Evolutionary conservation across 2,797 vertebrate genomes (phyloP).

Genomic region (Enteromius trimaculatus): DNA sequence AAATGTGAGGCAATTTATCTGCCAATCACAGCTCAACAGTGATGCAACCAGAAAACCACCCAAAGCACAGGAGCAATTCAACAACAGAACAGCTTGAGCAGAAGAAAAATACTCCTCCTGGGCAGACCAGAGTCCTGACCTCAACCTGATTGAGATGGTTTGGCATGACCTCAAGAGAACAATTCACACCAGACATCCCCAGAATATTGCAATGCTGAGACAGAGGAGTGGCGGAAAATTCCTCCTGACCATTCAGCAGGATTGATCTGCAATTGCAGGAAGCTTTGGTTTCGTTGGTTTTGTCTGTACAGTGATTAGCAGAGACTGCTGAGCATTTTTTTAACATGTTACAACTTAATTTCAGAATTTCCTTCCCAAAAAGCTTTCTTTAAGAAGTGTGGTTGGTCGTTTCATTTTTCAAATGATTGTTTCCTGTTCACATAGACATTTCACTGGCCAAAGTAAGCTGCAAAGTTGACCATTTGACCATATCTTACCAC

Average conservation of each 20-base stretch:
- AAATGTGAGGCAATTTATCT: not conserved
- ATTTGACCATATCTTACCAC: not conserved
- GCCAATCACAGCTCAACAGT: not conserved
- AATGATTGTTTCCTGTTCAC: not conserved
- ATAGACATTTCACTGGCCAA: not conserved
- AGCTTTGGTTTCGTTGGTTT: constrained; percentile 10
- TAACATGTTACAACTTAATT: not conserved
- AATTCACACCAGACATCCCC: constrained; percentile 19
- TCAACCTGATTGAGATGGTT: constrained; percentile 31
- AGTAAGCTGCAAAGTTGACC: not conserved
- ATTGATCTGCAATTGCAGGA: constrained; percentile 16
- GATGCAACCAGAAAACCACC: constrained; percentile 8
- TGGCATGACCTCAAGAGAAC: constrained; percentile 20
- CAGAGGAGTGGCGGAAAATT: constrained; percentile 25
- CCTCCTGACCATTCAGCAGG: constrained; percentile 18
- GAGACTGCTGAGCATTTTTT: constrained; percentile 4
- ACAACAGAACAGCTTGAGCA: not conserved
- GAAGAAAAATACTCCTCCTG: not conserved
- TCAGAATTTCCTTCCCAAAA: not conserved
- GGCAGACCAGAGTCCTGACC: constrained; percentile 6
- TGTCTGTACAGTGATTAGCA: not conserved
- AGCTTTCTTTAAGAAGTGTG: not conserved
- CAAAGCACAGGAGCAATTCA: not conserved
- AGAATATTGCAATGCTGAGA: not conserved
- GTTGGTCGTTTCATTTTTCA: not conserved